Evolutionary conservation across 35 echinoderm and acorn worm species (phyloP).

Genomic region (Stichopus chloronotus): DNA sequence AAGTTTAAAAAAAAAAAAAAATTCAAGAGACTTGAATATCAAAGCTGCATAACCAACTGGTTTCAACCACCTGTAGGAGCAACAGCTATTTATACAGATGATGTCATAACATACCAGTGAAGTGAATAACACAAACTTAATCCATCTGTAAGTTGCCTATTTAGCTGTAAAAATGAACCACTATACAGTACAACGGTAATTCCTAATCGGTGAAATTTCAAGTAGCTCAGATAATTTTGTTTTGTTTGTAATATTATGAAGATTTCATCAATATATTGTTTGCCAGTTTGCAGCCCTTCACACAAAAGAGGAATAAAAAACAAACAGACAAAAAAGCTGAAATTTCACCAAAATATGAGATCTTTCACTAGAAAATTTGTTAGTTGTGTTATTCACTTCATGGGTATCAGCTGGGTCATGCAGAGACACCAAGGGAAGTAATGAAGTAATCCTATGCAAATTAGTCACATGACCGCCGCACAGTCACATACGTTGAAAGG

Average conservation of each 20-base stretch:
- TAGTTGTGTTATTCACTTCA: not conserved
- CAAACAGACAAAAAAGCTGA: no score
- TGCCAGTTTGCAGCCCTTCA: no score
- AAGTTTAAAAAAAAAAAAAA: not conserved
- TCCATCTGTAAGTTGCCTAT: no score
- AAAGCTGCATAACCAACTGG: not conserved
- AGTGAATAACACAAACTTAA: constrained; percentile 40
- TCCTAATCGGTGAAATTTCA: no score
- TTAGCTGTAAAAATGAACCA: no score
- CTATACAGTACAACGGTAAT: no score
- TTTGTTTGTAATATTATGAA: no score
- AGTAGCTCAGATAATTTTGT: no score
- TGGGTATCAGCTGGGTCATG: not conserved
- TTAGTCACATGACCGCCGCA: not conserved
- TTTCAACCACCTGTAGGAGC: constrained; percentile 37
- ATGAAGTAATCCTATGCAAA: not conserved
- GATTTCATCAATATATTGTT: no score
- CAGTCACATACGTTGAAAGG: not conserved
- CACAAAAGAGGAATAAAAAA: no score
- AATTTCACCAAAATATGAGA: no score
- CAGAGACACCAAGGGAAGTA: not conserved
- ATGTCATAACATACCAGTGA: constrained; percentile 20
- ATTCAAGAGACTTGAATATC: not conserved
- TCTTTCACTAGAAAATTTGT: no score
- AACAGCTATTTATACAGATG: constrained; percentile 41